Evolutionary conservation across 2,113 vertebrate genomes (phyloP), one percentile per base, ranked within the genome.

Genomic region (Percopsis transmontana): DNA sequence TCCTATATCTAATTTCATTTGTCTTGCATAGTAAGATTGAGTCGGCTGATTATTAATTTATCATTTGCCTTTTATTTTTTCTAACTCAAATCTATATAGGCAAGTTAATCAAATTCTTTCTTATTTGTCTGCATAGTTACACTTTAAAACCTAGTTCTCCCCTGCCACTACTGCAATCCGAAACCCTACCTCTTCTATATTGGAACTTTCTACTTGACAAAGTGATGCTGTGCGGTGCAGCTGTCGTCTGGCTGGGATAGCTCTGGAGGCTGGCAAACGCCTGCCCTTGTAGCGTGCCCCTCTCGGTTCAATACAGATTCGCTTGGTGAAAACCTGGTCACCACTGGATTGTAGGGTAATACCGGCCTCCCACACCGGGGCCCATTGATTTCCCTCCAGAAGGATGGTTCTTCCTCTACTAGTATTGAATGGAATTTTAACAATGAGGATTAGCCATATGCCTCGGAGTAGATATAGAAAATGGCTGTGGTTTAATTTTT

Each of bases 391-490:
- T 84, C 64, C 82, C 38, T 85, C 80, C 77, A 80, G 76, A 81
- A 84, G 80, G 86, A 85, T 88, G 84, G 86, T 85, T 84, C 86
- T 84, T 55, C 76, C 79, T 82, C 80, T 62, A 80, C 84, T 80
- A 86, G 80, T 88, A 88, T 87, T 72, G 83, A 88, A 84, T 84
- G 82, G 68, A 84, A 74, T 87, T 86, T 80, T 83, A 88, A 87
- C 85, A 88, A 87, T 88, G 83, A 86, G 75, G 82, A 84, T 82
- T 78, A 77, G 80, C 80, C 81, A 78, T 73, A 82, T 79, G 74
- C 84, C 87, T 85, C 50, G 73, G 85, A 89, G 87, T 85, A 78
- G 61, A 76, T 60, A 67, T 69, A 66, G 53, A 58, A 68, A 61
- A 64, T 18, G 52, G 15, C 19, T 16, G 8, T 52, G 63, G 19